Conservation (phyloP, 2,113 vertebrate genomes). For the Beaufortia kweichowensis region DNA sequence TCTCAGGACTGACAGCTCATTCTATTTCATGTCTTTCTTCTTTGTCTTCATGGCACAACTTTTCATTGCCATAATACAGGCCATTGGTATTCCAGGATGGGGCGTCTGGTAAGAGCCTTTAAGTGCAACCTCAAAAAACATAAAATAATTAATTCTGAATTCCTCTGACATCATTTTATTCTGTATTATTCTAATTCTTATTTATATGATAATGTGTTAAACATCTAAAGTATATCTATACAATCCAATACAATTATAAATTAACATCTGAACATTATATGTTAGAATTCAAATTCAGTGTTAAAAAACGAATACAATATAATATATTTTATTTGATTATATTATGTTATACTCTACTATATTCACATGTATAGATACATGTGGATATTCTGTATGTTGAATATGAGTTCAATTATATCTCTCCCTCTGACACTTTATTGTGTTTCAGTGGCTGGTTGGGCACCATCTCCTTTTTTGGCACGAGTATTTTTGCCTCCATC, state of each 20-base stretch:
- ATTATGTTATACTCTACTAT: not conserved
- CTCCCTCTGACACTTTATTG: not conserved
- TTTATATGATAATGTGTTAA: no score
- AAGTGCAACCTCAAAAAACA: not conserved
- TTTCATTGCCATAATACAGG: constrained; percentile 93
- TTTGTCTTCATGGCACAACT: constrained; percentile 98
- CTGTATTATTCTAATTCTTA: no score
- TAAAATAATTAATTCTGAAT: no score
- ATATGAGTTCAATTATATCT: no score
- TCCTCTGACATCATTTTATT: no score
- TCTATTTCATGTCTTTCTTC: constrained; percentile 99
- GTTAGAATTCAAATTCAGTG: not conserved
- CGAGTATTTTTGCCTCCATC: constrained; percentile 85
- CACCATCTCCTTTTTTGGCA: constrained; percentile 90
- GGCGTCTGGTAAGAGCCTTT: constrained; percentile 89
- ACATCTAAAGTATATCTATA: no score
- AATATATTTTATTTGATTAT: no score
- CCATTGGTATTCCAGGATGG: constrained; percentile 96
- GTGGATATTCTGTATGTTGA: no score
- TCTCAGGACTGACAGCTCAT: constrained; percentile 92
- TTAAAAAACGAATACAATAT: no score
- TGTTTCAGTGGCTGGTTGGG: constrained; percentile 92
- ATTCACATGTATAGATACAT: not conserved
- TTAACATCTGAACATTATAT: not conserved
- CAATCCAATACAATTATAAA: no score